Percentiles rank a stretch among this genome's conserved stretches.
Evolutionary conservation across 2,797 vertebrate genomes (phyloP).

Genomic region (Coracias cyanogaster): DNA sequence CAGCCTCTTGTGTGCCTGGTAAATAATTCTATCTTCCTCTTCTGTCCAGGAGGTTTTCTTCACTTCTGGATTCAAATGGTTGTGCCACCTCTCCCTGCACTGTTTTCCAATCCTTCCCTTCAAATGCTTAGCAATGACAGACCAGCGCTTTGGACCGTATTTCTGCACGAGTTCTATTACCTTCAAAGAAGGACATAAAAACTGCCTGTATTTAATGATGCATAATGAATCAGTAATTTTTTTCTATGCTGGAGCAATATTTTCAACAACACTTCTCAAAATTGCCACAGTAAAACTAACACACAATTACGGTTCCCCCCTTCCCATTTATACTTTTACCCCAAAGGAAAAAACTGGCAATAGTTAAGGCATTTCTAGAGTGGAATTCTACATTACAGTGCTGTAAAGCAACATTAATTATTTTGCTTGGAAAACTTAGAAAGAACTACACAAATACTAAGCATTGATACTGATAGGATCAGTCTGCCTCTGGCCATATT

Average conservation of each 20-base stretch:
- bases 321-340: slow-evolving; percentile 33
- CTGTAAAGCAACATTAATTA: not conserved
- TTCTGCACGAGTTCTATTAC: slow-evolving; percentile 99
- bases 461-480: not conserved
- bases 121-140: slow-evolving; percentile 98
- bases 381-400: not conserved
- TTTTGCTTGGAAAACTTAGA: not conserved
- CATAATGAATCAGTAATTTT: slow-evolving; percentile 50
- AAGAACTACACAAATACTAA: not conserved
- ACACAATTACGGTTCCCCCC: not conserved
- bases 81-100: slow-evolving; percentile 99
- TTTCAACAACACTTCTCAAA: slow-evolving; percentile 50
- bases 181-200: slow-evolving; percentile 85
- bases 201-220: slow-evolving; percentile 74
- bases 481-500: not conserved
- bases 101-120: slow-evolving; percentile 99
- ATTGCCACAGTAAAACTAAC: slow-evolving; percentile 16
- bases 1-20: slow-evolving; percentile 98
- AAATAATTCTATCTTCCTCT: slow-evolving; percentile 99
- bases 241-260: slow-evolving; percentile 52
- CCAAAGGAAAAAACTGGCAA: slow-evolving; percentile 4
- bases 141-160: slow-evolving; percentile 99
- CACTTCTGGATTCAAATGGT: slow-evolving; percentile 99
- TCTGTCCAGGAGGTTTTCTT: slow-evolving; percentile 99
- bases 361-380: not conserved